Evolutionary conservation across 2,888 invertebrate genomes (phyloP).

Genomic region (Sminthurides aquaticus): DNA sequence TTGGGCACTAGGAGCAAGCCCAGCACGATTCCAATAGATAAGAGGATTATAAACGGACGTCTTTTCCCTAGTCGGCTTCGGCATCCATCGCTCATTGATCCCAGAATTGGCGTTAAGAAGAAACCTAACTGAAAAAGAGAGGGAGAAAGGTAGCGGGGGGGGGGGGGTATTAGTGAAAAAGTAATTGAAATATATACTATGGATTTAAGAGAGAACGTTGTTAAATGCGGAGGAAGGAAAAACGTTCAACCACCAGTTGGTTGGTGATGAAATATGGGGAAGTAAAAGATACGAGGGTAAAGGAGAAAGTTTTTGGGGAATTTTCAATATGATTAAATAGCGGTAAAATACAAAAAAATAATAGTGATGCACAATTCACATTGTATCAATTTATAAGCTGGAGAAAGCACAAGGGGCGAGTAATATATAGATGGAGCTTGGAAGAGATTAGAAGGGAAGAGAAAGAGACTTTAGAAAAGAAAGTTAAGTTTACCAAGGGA

Average conservation of each 20-base stretch:
- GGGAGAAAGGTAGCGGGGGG: no score
- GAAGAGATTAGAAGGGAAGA: no score
- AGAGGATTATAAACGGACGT: slow-evolving; percentile 80
- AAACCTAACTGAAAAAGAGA: slow-evolving; percentile 71
- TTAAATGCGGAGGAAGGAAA: not conserved
- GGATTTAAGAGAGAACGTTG: not conserved
- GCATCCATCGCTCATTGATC: slow-evolving; percentile 86
- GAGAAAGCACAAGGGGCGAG: no score
- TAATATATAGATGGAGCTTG: no score
- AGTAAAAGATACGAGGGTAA: no score
- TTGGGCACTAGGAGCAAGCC: slow-evolving; percentile 87
- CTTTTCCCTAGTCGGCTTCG: slow-evolving; percentile 70
- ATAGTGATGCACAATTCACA: no score
- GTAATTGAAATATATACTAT: not conserved
- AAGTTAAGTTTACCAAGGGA: slow-evolving; percentile 56
- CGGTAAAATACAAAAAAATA: no score
- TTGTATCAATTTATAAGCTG: no score
- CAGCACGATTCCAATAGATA: slow-evolving; percentile 80
- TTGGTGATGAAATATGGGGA: not conserved
- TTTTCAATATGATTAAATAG: no score
- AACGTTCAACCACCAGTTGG: not conserved
- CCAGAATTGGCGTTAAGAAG: slow-evolving; percentile 84
- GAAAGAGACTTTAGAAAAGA: not conserved
- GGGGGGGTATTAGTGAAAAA: not conserved
- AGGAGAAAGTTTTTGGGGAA: no score